A percentile compares a stretch with the other conserved stretches of the same genome.
These are phyloP conservation scores for Mamestra configurata DNA, from an alignment of 1,140 invertebrate genomes.

Conservation along the genomic window DNA sequence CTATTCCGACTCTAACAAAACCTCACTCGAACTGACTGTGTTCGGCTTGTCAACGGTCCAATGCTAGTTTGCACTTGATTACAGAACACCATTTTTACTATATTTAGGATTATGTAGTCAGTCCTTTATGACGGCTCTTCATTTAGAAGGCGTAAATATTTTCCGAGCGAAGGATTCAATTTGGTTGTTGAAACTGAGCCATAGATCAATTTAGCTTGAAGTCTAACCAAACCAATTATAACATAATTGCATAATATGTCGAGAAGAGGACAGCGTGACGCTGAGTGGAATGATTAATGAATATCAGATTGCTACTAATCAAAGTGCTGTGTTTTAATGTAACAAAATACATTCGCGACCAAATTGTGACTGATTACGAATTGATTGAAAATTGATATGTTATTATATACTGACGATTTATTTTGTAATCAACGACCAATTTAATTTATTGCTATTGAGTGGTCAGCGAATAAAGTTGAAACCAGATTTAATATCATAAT, in stretches of 20 bases:
- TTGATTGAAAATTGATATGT: slow-evolving; percentile 33
- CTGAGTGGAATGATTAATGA: slow-evolving; percentile 5
- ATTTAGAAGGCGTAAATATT: neutral
- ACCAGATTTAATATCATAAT: slow-evolving; percentile 36
- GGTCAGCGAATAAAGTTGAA: slow-evolving; percentile 29
- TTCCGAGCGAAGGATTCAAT: neutral
- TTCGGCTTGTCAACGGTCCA: slow-evolving; percentile 47
- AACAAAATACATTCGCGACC: slow-evolving; percentile 21
- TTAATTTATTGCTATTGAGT: slow-evolving; percentile 31
- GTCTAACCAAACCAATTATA: neutral
- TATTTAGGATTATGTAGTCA: slow-evolving; percentile 1
- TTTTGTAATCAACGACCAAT: slow-evolving; percentile 31
- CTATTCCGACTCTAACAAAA: slow-evolving; percentile 49
- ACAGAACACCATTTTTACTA: slow-evolving; percentile 31
- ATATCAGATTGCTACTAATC: slow-evolving; percentile 36
- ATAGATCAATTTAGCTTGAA: neutral
- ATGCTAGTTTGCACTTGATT: slow-evolving; percentile 44
- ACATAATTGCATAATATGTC: neutral
- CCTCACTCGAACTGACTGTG: slow-evolving; percentile 45
- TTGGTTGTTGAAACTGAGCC: too few species aligned
- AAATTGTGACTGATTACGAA: slow-evolving; percentile 30
- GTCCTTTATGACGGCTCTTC: neutral
- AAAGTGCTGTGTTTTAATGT: slow-evolving; percentile 14
- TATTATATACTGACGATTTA: slow-evolving; percentile 27
- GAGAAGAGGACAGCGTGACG: neutral